Evolutionary conservation across 1,140 invertebrate genomes (phyloP).

Genomic region (Radopholus similis): DNA sequence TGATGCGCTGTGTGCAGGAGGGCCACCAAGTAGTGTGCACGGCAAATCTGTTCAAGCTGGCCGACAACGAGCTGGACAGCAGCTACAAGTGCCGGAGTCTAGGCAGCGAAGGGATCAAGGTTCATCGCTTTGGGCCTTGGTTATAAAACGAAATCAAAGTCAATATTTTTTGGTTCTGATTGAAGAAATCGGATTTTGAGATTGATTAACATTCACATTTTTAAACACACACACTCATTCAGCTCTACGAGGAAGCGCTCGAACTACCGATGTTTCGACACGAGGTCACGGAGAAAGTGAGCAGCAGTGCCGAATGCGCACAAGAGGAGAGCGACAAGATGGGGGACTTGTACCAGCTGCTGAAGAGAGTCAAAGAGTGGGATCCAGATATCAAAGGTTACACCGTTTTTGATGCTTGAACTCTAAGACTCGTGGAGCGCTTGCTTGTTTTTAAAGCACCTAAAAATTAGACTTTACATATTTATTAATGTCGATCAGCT

Average conservation of each 20-base stretch:
- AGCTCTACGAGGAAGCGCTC: conserved; percentile 76
- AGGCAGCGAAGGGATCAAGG: conserved; percentile 84
- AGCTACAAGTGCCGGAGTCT: conserved; percentile 99
- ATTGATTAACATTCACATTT: too few relatives aligned
- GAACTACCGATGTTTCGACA: conserved; percentile 79
- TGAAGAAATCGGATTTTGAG: too few relatives aligned
- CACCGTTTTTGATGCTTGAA: too few relatives aligned
- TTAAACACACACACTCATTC: not conserved
- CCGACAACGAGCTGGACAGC: conserved; percentile 84
- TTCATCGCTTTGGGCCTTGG: conserved; percentile 16
- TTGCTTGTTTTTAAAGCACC: too few relatives aligned
- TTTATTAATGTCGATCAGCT: too few relatives aligned
- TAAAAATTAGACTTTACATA: too few relatives aligned
- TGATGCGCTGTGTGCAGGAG: conserved; percentile 91
- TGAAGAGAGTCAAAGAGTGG: conserved; percentile 76
- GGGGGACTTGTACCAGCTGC: conserved; percentile 87
- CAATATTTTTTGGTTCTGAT: too few relatives aligned
- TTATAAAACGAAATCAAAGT: too few relatives aligned
- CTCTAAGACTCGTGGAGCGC: too few relatives aligned
- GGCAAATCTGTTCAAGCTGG: conserved; percentile 84
- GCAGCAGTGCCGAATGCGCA: conserved; percentile 75
- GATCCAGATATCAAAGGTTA: conserved; percentile 58
- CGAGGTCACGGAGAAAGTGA: conserved; percentile 74
- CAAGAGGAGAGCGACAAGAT: conserved; percentile 89
- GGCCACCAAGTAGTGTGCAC: conserved; percentile 92